Base-by-base conservation (phyloP, 2,888 invertebrate genomes). In the Orthonychiurus folsomi region DNA sequence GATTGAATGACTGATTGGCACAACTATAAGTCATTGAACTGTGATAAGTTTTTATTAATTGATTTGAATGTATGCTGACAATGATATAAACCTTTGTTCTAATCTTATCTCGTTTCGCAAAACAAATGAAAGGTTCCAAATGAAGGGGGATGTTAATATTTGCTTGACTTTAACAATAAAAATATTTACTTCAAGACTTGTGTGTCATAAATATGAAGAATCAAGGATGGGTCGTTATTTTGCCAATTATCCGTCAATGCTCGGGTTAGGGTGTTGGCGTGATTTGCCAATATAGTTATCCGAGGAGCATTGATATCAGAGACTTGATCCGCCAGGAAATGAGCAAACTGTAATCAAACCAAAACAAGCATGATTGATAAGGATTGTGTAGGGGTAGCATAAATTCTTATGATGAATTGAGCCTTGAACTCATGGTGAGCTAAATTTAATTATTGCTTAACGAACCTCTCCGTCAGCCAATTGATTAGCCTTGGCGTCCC, bases 161-260 rank as follows among this genome's bases (percentile, higher is more conserved):
- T n/a, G n/a, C n/a, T n/a, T n/a, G n/a, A n/a, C n/a, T n/a, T n/a
- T n/a, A n/a, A n/a, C n/a, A n/a, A n/a, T n/a, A n/a, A n/a, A n/a
- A n/a, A n/a, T n/a, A n/a, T n/a, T n/a, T n/a, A n/a, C n/a, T n/a
- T n/a, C n/a, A 70, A 56, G 50, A 70, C 56, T 63, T 72, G 65
- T n/a, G 64, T 65, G 60, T 72, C 72, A 54, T 67, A 72, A 20
- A 66, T 63, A 60, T 70, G 63, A 52, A 72, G 50, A 26, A 66
- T 67, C 25, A 66, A 66, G 1, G 60, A 59, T 20, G 26, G 18
- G 28, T 66, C 63, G 1, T 50, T 60, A 12, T 21, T 26, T 21
- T 3, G 27, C 25, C 3, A 23, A 3, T 18, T 1, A 18, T 28
- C 27, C 9, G 61, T 59, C 27, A 57, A 20, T 0, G 63, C 59